These are phyloP conservation scores for Scaptomyza tumidula DNA, from an alignment of 2,888 invertebrate species.

Conservation along the genomic window DNA sequence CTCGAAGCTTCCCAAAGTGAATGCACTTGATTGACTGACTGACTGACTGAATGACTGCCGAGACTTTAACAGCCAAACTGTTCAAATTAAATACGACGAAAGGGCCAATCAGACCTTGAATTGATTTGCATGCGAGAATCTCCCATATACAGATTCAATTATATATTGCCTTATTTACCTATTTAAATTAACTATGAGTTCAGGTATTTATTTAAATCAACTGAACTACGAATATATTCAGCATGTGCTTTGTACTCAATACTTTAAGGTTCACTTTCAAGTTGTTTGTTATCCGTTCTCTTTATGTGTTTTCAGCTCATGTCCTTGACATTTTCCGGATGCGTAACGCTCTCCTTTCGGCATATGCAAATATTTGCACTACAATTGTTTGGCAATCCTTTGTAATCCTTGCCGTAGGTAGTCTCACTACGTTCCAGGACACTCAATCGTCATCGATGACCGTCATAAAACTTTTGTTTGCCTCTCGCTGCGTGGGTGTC, in stretches of 20 bases:
- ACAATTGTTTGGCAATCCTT: conserved; percentile 73
- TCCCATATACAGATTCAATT: not conserved
- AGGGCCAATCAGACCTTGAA: conserved; percentile 44
- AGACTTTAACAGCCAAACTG: conserved; percentile 18
- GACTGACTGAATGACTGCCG: conserved; percentile 6
- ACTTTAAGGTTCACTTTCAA: conserved; percentile 9
- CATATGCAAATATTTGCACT: conserved; percentile 76
- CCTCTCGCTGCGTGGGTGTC: conserved; percentile 44
- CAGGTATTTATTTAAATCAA: conserved; percentile 30
- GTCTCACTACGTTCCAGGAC: conserved; percentile 37
- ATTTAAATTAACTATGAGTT: conserved; percentile 11
- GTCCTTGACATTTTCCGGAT: conserved; percentile 74
- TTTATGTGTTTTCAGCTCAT: conserved; percentile 6
- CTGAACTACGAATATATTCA: conserved; percentile 5
- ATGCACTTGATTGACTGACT: conserved; percentile 37
- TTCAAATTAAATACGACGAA: conserved; percentile 14
- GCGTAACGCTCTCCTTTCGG: conserved; percentile 48
- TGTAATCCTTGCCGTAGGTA: conserved; percentile 77
- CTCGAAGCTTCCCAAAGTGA: conserved; percentile 21
- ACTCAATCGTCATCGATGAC: conserved; percentile 65
- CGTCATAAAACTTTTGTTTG: conserved; percentile 68
- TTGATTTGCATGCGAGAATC: conserved; percentile 25
- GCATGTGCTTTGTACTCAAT: conserved; percentile 41
- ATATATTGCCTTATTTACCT: not conserved
- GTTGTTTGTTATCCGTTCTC: conserved; percentile 9